These are phyloP conservation scores for Drosophila burlai DNA, from an alignment of 1,140 invertebrate genomes.

Conservation along the genomic window DNA sequence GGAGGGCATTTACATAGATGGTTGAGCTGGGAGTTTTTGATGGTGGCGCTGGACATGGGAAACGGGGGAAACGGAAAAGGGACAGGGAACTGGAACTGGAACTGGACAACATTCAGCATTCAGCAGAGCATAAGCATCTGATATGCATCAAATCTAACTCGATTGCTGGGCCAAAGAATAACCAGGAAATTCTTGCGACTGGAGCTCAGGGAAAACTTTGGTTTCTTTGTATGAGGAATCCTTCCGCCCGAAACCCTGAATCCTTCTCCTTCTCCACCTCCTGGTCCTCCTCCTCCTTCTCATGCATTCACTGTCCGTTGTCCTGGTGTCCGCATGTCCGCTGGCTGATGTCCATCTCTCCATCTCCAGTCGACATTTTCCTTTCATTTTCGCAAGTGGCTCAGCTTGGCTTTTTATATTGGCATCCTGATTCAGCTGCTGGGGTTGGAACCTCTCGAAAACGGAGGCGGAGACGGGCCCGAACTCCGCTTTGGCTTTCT, in stretches of 20 bases:
- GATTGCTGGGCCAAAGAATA: conserved; percentile 76
- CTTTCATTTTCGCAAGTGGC: conserved; percentile 81
- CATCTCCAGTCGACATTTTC: conserved; percentile 61
- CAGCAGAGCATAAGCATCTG: conserved; percentile 67
- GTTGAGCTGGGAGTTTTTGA: conserved; percentile 39
- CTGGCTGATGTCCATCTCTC: conserved; percentile 52
- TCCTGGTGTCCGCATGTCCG: conserved; percentile 38
- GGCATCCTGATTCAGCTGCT: conserved; percentile 63
- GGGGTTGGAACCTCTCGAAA: conserved; percentile 19
- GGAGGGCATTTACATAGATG: conserved; percentile 77
- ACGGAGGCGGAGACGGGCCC: conserved; percentile 12
- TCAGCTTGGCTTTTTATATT: conserved; percentile 74
- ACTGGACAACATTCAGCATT: conserved; percentile 46
- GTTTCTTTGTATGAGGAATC: conserved; percentile 54
- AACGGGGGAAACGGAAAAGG: not conserved
- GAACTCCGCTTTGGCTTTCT: conserved; percentile 41
- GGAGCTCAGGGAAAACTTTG: conserved; percentile 65
- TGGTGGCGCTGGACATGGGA: not conserved
- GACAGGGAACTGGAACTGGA: not conserved
- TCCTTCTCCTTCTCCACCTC: not conserved
- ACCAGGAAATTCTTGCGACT: conserved; percentile 74
- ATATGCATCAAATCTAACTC: conserved; percentile 83
- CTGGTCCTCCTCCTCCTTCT: not conserved
- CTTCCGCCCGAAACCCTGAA: conserved; percentile 27
- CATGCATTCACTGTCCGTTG: conserved; percentile 2